Evolutionary conservation across 2,113 vertebrate species (phyloP).

Genomic region (Barnardius zonarius): DNA sequence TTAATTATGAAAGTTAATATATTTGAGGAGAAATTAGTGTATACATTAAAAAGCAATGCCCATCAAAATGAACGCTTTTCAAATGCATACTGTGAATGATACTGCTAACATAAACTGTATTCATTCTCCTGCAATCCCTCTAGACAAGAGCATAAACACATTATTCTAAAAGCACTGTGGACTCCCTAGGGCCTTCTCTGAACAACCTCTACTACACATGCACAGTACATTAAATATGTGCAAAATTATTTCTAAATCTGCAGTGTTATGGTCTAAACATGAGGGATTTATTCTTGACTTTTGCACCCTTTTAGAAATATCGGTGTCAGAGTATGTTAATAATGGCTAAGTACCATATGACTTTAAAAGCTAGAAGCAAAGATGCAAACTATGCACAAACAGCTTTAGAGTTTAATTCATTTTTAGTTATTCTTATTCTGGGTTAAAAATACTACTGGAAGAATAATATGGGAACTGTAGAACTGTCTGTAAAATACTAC

Average conservation of each 20-base stretch:
- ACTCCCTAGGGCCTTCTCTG: background rate
- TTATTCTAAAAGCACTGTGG: background rate
- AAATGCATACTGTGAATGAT: background rate
- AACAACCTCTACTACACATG: background rate
- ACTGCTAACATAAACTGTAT: background rate
- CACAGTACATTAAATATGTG: background rate
- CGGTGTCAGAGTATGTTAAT: background rate
- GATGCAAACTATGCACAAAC: background rate
- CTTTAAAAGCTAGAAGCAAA: slow-evolving; percentile 1
- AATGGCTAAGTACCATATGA: background rate
- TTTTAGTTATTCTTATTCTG: background rate
- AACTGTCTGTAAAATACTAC: background rate
- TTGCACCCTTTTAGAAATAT: background rate
- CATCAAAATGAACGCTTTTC: background rate
- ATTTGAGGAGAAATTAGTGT: background rate
- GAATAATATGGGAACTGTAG: background rate
- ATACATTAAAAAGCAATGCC: background rate
- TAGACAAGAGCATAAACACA: background rate
- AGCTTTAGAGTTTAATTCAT: background rate
- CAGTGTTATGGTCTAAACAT: background rate
- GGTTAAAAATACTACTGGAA: background rate
- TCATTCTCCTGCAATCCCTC: background rate
- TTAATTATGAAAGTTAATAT: background rate
- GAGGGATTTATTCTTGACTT: background rate
- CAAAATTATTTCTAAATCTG: background rate